A percentile compares a stretch with the other conserved stretches of the same genome.
Conservation (phyloP, 2,113 vertebrate genomes). For the Gymnorhina tibicen region DNA sequence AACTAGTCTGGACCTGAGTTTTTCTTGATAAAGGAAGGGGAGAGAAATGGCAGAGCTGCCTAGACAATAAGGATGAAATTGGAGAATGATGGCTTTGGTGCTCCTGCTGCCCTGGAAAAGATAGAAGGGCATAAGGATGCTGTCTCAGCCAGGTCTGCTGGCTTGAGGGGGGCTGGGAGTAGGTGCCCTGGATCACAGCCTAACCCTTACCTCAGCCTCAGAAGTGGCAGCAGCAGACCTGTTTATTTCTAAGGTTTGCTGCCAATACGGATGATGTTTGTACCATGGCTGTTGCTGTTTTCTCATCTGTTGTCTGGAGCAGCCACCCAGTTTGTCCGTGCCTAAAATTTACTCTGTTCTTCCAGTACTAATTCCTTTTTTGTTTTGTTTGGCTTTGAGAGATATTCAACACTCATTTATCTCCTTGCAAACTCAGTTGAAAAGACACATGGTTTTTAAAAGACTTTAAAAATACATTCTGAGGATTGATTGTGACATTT, state of each 20-base stretch:
- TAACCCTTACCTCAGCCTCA: background rate
- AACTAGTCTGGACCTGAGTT: background rate
- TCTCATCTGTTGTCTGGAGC: background rate
- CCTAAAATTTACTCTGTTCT: background rate
- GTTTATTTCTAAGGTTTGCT: background rate
- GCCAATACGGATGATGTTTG: background rate
- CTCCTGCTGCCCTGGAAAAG: background rate
- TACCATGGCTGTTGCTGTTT: background rate
- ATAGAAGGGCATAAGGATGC: background rate
- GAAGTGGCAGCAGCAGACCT: background rate
- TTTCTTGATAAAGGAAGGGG: background rate
- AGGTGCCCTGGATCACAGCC: background rate
- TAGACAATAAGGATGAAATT: background rate
- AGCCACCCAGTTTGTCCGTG: background rate
- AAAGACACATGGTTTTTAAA: background rate
- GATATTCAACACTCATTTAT: background rate
- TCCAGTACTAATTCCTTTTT: background rate
- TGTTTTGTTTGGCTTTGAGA: background rate
- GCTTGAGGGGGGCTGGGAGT: accelerated
- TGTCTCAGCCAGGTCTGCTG: background rate
- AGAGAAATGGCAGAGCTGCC: background rate
- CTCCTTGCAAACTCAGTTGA: background rate
- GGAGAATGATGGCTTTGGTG: background rate
- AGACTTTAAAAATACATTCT: background rate
- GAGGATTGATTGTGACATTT: background rate